phyloP scores from a whole-genome alignment of 2,888 invertebrate genomes.

The Euplagia quadripunctaria region DNA sequence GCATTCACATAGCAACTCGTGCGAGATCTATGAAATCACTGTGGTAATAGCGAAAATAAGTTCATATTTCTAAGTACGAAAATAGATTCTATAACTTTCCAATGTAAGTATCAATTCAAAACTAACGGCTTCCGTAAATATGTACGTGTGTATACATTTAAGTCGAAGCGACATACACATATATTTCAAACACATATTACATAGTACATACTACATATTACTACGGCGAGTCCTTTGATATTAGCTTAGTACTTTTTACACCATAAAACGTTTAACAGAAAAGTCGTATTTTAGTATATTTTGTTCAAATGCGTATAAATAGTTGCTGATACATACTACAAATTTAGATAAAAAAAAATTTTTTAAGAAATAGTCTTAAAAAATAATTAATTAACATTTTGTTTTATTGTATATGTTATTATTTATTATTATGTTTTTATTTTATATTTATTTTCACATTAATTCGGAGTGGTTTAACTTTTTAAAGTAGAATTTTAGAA shows the following conservation, averaged over 20 bases:
- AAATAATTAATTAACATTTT: neutral
- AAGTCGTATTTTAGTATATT: neutral
- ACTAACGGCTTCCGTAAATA: neutral
- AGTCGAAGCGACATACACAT: neutral
- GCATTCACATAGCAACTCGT: neutral
- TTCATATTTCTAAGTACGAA: neutral
- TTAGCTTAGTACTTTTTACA: neutral
- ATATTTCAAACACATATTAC: too few species aligned
- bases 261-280: neutral
- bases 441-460: too few species aligned
- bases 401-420: neutral
- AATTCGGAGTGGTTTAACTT: too few species aligned
- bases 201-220: neutral
- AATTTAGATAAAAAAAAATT: neutral
- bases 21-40: neutral
- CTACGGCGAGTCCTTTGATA: neutral
- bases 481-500: neutral
- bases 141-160: neutral
- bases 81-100: constrained; percentile 13
- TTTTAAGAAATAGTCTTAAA: neutral
- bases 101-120: constrained; percentile 21
- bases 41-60: neutral
- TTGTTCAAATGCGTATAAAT: too few species aligned
- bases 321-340: too few species aligned
- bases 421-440: too few species aligned